phyloP scores from a whole-genome alignment of 2,113 vertebrate genomes.

The Apistogramma diplotaenia region DNA sequence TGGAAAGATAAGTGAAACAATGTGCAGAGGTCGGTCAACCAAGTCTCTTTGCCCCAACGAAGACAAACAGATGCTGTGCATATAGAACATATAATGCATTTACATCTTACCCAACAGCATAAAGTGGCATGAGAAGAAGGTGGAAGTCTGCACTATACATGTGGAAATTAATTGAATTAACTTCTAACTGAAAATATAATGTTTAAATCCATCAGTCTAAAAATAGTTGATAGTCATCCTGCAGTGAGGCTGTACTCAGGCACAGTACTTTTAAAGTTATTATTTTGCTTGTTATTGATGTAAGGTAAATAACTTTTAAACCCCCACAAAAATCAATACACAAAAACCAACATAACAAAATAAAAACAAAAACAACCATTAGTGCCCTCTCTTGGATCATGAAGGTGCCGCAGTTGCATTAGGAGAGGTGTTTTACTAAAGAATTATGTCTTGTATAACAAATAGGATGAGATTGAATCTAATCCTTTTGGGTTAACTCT shows the following conservation, averaged over 20 bases:
- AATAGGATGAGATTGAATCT: too few species aligned
- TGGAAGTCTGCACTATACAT: not conserved
- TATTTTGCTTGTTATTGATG: not conserved
- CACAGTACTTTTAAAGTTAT: not conserved
- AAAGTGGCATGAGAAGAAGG: not conserved
- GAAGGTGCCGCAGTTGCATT: not conserved
- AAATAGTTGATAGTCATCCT: not conserved
- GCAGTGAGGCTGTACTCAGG: not conserved
- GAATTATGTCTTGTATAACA: too few species aligned
- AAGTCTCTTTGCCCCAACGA: not conserved
- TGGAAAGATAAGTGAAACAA: slow-evolving; percentile 7
- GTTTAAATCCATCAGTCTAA: not conserved
- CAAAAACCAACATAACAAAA: not conserved
- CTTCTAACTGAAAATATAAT: not conserved
- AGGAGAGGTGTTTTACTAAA: too few species aligned
- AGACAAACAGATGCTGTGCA: not conserved
- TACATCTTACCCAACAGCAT: not conserved
- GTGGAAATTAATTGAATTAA: not conserved
- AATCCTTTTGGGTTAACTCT: too few species aligned
- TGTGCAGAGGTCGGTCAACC: slow-evolving; percentile 37
- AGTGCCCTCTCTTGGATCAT: not conserved
- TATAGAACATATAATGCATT: not conserved
- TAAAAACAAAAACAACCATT: not conserved
- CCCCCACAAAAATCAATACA: not conserved
- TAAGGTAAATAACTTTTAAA: not conserved